Base-by-base conservation (phyloP, 2,888 invertebrate genomes). In the Pogonocherus hispidulus region DNA sequence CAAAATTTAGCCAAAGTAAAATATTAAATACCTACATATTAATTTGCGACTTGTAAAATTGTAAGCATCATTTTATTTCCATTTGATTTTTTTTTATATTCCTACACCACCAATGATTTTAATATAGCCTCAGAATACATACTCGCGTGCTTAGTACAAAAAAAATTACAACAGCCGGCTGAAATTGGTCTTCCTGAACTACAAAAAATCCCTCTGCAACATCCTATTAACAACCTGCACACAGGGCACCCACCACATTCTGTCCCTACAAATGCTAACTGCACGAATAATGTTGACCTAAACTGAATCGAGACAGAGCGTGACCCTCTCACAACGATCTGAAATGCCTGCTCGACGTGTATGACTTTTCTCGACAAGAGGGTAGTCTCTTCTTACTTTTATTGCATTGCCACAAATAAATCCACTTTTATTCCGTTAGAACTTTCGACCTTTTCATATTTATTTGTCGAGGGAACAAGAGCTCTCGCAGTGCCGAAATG, bases 301-400 rank as follows among this genome's bases (percentile, higher is more conserved):
- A 47, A 46, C 47, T 47, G 59, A 59, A 46, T 32, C 47, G 47
- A 19, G 47, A 22, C 57, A 6, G 19, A 47, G 47, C 59, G 47
- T 59, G 59, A 59, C 59, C 59, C 57, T 27, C 57, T 27, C n/a
- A 44, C 57, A 57, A 57, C 44, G 47, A 59, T 47, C 22, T 14
- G 23, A n/a, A 59, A 46, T 59, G 47, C 59, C 59, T 59, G 47
- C 20, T 47, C 32, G 59, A 47, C 59, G 47, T 55, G 41, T 57
- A 59, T 47, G 59, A 32, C 47, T 59, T 47, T 46, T 32, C 32
- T 6, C 47, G 46, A 11, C 32, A 19, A 32, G 20, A 19, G 46
- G 19, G 47, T 46, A 46, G 44, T 59, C 22, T 32, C 19, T 47
- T 47, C 32, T 47, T 47, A 47, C 47, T 59, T 59, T 59, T 59